Base-by-base conservation (phyloP, 2,797 vertebrate genomes). In the Streptopelia turtur region DNA sequence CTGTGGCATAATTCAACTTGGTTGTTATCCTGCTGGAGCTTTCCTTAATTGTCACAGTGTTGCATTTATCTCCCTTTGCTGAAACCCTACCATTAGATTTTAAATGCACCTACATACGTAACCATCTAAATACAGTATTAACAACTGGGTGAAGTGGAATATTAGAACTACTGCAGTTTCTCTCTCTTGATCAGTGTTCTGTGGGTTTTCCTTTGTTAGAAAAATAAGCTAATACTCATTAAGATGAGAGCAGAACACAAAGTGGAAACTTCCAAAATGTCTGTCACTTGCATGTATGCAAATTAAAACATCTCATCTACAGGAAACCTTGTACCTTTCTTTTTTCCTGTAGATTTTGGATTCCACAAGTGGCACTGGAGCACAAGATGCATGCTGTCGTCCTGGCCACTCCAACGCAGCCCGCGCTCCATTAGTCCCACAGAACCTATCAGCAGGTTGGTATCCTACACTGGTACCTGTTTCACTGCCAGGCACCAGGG, bases 191-290 rank as follows among this genome's bases (percentile, higher is more conserved):
- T 77, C 13, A 12, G 2, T 49, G 47, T 50, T 66, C 35, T 63
- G 10, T 85, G 68, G 9, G 24, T 53, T 83, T 87, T 90, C 49
- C 37, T 24, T 64, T 56, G 25, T 8, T 61, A 49, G 49, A 85
- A 90, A 52, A 70, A 41, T 53, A 79, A 78, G 45, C 52, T 82
- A 84, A 71, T 50, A 53, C 17, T 80, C 55, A 83, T 87, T 87
- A 79, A 83, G 71, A 74, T 77, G 35, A 93, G 89, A 95, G 70
- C 33, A 82, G 56, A 93, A 70, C 56, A 53, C 18, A 20, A 89
- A 87, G 21, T 37, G 30, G 35, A 90, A 95, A 63, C 41, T 93
- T 95, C 66, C 64, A 70, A 89, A 87, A 37, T 79, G 74, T 78
- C 71, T 79, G 57, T 72, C 83, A 74, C 66, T 84, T 89, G 55